Conservation (phyloP, 2,113 vertebrate genomes). For the Brevimyrus niger region DNA sequence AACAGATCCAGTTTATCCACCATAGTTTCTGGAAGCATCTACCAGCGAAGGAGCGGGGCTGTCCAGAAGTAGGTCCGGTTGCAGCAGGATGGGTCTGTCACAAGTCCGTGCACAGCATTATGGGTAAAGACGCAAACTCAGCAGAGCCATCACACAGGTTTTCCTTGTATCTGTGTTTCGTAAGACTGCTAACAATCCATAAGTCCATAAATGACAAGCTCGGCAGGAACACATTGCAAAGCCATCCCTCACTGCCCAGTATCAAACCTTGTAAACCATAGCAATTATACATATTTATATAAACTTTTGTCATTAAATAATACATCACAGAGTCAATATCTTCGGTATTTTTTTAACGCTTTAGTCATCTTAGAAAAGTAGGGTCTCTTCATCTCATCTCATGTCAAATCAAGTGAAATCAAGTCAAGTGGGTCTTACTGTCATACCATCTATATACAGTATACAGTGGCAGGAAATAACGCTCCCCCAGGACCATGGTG, state of each 20-base stretch:
- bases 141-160: neutral
- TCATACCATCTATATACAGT: neutral
- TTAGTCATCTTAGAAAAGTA: no score
- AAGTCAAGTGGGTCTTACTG: neutral
- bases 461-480: neutral
- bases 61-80: neutral
- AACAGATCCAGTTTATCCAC: conserved; percentile 12
- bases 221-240: neutral
- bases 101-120: neutral
- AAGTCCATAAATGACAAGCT: neutral
- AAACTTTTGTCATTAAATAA: neutral
- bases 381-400: neutral
- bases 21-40: conserved; percentile 7
- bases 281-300: neutral
- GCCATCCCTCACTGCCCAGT: neutral
- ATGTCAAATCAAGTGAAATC: neutral
- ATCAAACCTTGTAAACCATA: neutral
- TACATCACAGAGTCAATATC: neutral
- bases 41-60: neutral
- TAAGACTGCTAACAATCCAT: neutral
- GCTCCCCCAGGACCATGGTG: no score
- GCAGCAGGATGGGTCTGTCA: neutral
- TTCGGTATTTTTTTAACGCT: neutral
- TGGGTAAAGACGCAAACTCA: neutral
- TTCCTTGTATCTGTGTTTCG: neutral